A percentile compares a stretch with the other conserved stretches of the same genome.
Evolutionary conservation across 2,888 invertebrate species (phyloP).

Genomic region (Dasypogon diadema): DNA sequence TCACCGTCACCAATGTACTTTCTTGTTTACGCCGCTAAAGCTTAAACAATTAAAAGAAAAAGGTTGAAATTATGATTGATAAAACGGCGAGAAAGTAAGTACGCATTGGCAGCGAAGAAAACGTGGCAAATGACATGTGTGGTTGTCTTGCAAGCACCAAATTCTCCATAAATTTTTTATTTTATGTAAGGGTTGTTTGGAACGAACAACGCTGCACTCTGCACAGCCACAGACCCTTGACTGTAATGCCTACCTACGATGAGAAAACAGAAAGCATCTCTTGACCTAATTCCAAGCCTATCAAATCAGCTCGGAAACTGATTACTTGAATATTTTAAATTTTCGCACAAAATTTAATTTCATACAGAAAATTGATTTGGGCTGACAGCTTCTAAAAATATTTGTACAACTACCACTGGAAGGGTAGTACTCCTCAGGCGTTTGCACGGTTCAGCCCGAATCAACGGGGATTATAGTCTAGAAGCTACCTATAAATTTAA

Average conservation of each 20-base stretch:
- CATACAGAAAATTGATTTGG: background rate
- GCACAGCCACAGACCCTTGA: too few species aligned
- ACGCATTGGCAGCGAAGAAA: background rate
- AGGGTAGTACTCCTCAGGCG: background rate
- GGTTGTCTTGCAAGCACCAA: background rate
- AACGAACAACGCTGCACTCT: too few species aligned
- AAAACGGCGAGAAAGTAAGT: too few species aligned
- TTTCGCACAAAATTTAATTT: slow-evolving; percentile 8
- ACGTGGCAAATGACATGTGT: background rate
- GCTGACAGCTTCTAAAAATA: slow-evolving; percentile 45
- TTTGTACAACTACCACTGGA: background rate
- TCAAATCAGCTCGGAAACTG: slow-evolving; percentile 6
- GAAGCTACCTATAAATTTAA: background rate
- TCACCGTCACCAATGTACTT: too few species aligned
- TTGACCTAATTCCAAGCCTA: slow-evolving; percentile 37
- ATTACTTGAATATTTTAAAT: slow-evolving; percentile 1
- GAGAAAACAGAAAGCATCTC: background rate
- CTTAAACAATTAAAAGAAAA: too few species aligned
- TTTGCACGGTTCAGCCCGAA: background rate
- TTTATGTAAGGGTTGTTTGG: too few species aligned
- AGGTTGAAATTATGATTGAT: too few species aligned
- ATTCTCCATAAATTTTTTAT: too few species aligned
- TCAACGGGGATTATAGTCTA: background rate
- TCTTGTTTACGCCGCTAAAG: too few species aligned
- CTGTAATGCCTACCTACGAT: too few species aligned